A percentile compares a stretch with the other conserved stretches of the same genome.
These are phyloP conservation scores for Pentalonia nigronervosa DNA, from an alignment of 1,140 invertebrate genomes.

Conservation along the genomic window DNA sequence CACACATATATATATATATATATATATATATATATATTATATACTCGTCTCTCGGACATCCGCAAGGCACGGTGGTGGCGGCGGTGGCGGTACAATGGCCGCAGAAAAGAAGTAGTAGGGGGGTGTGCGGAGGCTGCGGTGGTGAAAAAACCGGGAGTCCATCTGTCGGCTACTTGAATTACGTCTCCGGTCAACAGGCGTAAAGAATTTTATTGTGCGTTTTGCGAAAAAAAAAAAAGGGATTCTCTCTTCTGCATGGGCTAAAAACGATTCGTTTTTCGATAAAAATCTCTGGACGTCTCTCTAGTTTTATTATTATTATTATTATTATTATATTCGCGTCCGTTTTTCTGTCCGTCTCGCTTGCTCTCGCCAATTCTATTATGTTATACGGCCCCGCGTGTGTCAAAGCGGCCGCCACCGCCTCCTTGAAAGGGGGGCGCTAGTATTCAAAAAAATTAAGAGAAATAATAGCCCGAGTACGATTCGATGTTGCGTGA, in stretches of 20 bases:
- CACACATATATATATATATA: neutral
- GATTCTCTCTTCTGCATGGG: constrained; percentile 47
- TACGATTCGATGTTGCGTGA: constrained; percentile 56
- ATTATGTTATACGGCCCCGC: neutral
- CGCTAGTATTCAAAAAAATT: constrained; percentile 55
- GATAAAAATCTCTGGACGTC: constrained; percentile 54
- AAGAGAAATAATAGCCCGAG: constrained; percentile 50
- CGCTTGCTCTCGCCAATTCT: neutral
- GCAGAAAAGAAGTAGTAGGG: neutral
- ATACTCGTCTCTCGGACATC: constrained; percentile 42
- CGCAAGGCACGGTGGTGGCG: neutral
- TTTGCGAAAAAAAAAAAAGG: constrained; percentile 45
- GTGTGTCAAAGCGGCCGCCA: constrained; percentile 55
- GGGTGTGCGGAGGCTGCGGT: neutral
- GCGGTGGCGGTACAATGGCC: neutral
- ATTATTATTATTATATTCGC: constrained; percentile 37
- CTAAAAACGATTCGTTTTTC: constrained; percentile 56
- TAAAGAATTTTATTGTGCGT: constrained; percentile 58
- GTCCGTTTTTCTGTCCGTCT: constrained; percentile 15
- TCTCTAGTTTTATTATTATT: constrained; percentile 39
- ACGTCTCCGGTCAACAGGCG: constrained; percentile 58
- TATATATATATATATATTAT: neutral
- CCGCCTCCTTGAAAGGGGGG: constrained; percentile 43
- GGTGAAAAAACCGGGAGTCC: constrained; percentile 22
- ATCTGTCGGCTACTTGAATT: constrained; percentile 58